These are phyloP conservation scores for Perithous albicinctus DNA, from an alignment of 2,888 invertebrate genomes.

Conservation along the genomic window DNA sequence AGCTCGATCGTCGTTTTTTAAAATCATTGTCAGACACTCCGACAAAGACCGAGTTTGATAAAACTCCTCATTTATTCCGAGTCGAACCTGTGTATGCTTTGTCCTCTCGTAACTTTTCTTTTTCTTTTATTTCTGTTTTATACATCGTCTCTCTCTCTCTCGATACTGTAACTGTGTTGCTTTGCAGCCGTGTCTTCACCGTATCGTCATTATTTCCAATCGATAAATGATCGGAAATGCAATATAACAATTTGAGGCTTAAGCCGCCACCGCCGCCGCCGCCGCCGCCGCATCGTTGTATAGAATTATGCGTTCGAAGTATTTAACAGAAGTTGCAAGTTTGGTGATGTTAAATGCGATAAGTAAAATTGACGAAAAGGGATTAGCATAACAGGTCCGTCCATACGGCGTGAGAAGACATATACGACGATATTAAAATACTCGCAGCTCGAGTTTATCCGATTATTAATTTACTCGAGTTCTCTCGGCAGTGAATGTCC, in stretches of 20 bases:
- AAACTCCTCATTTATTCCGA: conserved; percentile 22
- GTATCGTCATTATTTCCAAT: background rate
- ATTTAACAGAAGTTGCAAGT: conserved; percentile 4
- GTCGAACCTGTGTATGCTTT: conserved; percentile 39
- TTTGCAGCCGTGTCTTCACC: background rate
- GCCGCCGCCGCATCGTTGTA: conserved; percentile 23
- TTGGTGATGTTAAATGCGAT: conserved; percentile 36
- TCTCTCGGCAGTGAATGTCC: background rate
- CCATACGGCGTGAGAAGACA: conserved; percentile 65
- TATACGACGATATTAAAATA: conserved; percentile 42
- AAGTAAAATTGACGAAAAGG: conserved; percentile 35
- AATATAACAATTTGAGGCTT: background rate
- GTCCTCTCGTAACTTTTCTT: conserved; percentile 31
- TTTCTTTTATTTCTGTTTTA: background rate
- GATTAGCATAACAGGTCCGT: conserved; percentile 68
- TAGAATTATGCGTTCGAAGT: conserved; percentile 1
- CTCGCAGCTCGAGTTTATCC: conserved; percentile 41
- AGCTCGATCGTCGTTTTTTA: conserved; percentile 6
- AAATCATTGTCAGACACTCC: background rate
- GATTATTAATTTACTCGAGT: conserved; percentile 24
- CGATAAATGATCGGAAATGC: background rate
- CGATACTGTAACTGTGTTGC: conserved; percentile 18
- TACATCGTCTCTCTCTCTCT: background rate
- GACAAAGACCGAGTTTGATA: background rate
- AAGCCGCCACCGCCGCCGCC: too few species aligned